Evolutionary conservation across 2,113 vertebrate species (phyloP), one percentile per base, ranked within the genome.

Genomic region (Hoplias malabaricus): DNA sequence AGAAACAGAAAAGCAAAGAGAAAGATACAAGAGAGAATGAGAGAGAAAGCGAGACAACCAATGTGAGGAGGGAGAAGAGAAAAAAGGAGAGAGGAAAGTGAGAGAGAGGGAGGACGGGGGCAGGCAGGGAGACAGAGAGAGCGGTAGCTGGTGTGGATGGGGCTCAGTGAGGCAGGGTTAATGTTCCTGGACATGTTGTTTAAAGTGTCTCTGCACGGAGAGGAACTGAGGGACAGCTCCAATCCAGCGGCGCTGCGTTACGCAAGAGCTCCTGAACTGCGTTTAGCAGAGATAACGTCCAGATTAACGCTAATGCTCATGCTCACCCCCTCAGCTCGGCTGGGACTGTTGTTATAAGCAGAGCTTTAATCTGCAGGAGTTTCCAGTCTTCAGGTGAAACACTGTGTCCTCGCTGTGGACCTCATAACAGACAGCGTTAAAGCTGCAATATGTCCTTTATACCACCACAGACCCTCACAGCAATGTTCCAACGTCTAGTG

Each of bases 231-330:
- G n/a, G 10, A 53, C 1, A 21, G 19, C 4, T 53, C 48, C 48
- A 53, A 53, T 53, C n/a, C 48, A 53, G 27, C 5, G 13, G 11
- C 43, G 66, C 74, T 70, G 54, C 71, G 83, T 93, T 90, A 89
- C 73, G 82, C 81, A 90, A 90, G 80, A 74, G 84, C 81, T 77
- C 79, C 83, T 79, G 73, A 86, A 78, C 72, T 79, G 69, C 40
- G 68, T 67, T 88, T 72, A 87, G 85, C 77, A 77, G 73, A 77
- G 73, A 84, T 84, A 82, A 82, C 54, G 78, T 68, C 72, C 74
- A 86, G 86, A 89, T 92, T 91, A 90, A 80, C 61, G 54, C 33
- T 84, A 62, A 70, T 69, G 13, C 69, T 43, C 19, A 27, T 25
- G 43, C 25, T 40, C 33, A 75, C 36, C 74, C 25, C 57, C 54